Conservation (phyloP, 2,888 invertebrate genomes). For the Halocaridina rubra region DNA sequence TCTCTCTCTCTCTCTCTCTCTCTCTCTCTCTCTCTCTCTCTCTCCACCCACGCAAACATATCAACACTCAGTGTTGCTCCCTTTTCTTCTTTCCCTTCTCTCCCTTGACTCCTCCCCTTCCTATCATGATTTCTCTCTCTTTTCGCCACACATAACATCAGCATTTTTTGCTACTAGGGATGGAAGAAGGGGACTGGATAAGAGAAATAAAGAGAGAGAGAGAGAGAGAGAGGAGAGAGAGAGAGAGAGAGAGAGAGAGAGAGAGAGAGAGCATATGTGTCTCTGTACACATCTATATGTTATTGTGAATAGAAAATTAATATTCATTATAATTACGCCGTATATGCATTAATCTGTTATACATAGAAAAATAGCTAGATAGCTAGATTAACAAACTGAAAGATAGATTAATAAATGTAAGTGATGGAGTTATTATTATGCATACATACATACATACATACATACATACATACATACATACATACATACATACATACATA, state of each 20-base stretch:
- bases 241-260: background rate
- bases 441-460: no score
- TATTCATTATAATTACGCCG: no score
- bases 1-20: background rate
- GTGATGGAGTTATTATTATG: no score
- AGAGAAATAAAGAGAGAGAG: background rate
- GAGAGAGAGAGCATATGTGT: slow-evolving; percentile 15
- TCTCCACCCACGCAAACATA: background rate
- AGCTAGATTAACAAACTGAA: no score
- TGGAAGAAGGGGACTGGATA: background rate
- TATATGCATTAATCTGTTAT: no score
- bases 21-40: background rate
- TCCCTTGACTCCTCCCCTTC: background rate
- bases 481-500: no score
- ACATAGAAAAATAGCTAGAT: no score
- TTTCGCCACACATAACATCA: slow-evolving; percentile 10
- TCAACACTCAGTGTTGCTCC: no score
- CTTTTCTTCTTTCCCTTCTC: background rate
- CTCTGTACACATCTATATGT: no score
- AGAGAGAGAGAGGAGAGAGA: background rate
- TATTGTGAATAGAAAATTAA: no score
- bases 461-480: no score
- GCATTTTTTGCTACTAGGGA: background rate
- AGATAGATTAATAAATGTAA: no score
- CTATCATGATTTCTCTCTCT: background rate